These are phyloP conservation scores for cat (Felis catus) DNA, from an alignment of 2,113 vertebrate genomes.

Conservation along the genomic window DNA sequence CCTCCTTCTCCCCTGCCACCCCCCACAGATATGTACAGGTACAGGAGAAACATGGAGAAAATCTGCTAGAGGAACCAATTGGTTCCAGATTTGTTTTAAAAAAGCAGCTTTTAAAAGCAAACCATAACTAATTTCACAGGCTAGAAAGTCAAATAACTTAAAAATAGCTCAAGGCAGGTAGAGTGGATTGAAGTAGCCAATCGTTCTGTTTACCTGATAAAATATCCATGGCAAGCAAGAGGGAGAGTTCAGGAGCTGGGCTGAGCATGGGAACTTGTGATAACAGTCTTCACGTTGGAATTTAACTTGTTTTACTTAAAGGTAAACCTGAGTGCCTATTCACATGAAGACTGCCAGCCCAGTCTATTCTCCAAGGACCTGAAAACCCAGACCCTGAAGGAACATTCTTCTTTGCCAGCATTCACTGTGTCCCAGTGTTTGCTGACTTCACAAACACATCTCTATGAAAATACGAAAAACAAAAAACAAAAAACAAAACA, in stretches of 20 bases:
- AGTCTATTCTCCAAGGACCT: background rate
- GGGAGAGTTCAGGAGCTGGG: background rate
- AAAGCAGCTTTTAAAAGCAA: conserved; percentile 10
- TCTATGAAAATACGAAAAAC: background rate
- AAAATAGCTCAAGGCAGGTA: background rate
- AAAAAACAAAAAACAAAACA: too few relatives aligned
- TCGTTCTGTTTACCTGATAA: background rate
- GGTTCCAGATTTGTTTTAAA: conserved; percentile 1
- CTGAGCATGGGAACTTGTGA: conserved; percentile 16
- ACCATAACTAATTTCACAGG: background rate
- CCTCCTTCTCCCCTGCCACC: background rate
- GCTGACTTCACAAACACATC: conserved; percentile 3
- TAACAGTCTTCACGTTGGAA: conserved; percentile 47
- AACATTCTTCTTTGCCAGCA: background rate
- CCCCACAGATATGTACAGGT: background rate
- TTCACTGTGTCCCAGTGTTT: background rate
- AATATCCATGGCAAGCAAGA: background rate
- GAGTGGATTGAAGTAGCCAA: background rate
- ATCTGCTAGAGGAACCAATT: background rate
- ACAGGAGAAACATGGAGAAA: conserved; percentile 5
- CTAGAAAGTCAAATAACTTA: conserved; percentile 37
- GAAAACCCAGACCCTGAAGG: conserved; percentile 3
- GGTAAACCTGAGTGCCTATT: conserved; percentile 7
- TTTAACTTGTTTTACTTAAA: conserved; percentile 59
- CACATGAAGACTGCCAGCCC: background rate